A percentile compares a stretch with the other conserved stretches of the same genome.
These are phyloP conservation scores for Latrodectus elegans DNA, from an alignment of 2,888 invertebrate genomes.

Conservation along the genomic window DNA sequence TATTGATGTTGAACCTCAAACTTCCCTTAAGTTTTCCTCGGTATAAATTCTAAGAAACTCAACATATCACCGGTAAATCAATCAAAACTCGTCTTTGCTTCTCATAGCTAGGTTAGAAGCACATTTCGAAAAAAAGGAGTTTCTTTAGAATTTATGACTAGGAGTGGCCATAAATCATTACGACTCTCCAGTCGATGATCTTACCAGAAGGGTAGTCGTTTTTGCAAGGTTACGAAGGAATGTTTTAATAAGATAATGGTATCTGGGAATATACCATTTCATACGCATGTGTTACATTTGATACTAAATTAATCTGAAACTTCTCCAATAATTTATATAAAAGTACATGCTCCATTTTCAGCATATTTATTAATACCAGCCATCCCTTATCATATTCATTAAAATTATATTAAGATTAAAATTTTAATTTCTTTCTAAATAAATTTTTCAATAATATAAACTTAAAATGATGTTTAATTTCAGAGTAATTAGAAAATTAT, in stretches of 20 bases:
- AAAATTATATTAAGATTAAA: too few species aligned
- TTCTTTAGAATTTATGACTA: conserved; percentile 44
- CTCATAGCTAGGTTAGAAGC: background rate
- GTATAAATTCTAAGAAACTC: conserved; percentile 27
- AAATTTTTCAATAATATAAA: too few species aligned
- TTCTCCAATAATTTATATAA: too few species aligned
- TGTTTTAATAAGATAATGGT: conserved; percentile 39
- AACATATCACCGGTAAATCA: conserved; percentile 30
- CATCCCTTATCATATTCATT: too few species aligned
- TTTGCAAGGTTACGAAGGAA: background rate
- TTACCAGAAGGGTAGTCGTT: conserved; percentile 9
- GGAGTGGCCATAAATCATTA: conserved; percentile 57
- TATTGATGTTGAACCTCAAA: background rate
- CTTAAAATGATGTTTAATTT: too few species aligned
- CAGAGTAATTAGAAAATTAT: too few species aligned
- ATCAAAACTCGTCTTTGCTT: conserved; percentile 31
- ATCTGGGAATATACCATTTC: background rate
- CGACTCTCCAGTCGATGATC: conserved; percentile 26
- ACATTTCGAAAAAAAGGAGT: conserved; percentile 14
- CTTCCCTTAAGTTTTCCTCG: background rate
- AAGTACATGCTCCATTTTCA: too few species aligned
- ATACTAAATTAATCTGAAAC: too few species aligned
- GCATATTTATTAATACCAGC: too few species aligned
- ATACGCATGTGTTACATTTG: background rate
- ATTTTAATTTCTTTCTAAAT: too few species aligned